Percentiles rank a stretch among this genome's conserved stretches.
Conservation (phyloP, 2,113 vertebrate genomes). For the Perccottus glenii region DNA sequence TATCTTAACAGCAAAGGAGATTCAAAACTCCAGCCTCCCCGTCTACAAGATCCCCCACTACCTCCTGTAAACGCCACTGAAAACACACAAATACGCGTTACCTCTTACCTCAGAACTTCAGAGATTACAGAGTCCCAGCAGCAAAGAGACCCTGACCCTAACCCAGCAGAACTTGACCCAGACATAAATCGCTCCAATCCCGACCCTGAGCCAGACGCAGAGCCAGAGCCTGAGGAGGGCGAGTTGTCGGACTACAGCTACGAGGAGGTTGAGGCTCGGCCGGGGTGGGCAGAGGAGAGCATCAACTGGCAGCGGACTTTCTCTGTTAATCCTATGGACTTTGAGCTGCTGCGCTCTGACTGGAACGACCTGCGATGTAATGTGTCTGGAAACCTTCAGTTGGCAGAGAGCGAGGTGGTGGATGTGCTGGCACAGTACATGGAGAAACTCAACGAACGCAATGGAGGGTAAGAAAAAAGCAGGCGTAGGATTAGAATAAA, state of each 20-base stretch:
- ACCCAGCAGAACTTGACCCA: constrained; percentile 54
- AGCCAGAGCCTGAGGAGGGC: constrained; percentile 81
- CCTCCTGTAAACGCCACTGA: constrained; percentile 71
- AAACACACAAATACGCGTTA: constrained; percentile 67
- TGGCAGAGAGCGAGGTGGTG: constrained; percentile 91
- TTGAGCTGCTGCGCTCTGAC: constrained; percentile 94
- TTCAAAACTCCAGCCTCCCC: constrained; percentile 36
- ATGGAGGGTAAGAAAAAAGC: constrained; percentile 82
- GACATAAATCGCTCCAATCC: constrained; percentile 66
- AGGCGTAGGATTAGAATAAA: neutral
- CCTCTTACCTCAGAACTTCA: constrained; percentile 86
- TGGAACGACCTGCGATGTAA: constrained; percentile 99
- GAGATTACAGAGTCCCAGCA: constrained; percentile 80
- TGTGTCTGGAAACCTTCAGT: constrained; percentile 95
- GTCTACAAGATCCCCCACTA: neutral
- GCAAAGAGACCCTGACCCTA: constrained; percentile 68
- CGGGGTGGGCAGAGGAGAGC: constrained; percentile 90
- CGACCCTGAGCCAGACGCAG: constrained; percentile 49
- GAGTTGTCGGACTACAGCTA: constrained; percentile 90
- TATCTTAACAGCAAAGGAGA: constrained; percentile 28
- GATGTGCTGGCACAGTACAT: constrained; percentile 96
- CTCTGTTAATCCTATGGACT: constrained; percentile 92
- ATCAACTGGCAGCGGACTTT: constrained; percentile 98
- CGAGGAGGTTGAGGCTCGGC: constrained; percentile 84
- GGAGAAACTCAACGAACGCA: constrained; percentile 92